Percentiles rank a stretch among this genome's conserved stretches.
Conservation (phyloP, 2,113 vertebrate genomes). For the Nannobrachium achirus region DNA sequence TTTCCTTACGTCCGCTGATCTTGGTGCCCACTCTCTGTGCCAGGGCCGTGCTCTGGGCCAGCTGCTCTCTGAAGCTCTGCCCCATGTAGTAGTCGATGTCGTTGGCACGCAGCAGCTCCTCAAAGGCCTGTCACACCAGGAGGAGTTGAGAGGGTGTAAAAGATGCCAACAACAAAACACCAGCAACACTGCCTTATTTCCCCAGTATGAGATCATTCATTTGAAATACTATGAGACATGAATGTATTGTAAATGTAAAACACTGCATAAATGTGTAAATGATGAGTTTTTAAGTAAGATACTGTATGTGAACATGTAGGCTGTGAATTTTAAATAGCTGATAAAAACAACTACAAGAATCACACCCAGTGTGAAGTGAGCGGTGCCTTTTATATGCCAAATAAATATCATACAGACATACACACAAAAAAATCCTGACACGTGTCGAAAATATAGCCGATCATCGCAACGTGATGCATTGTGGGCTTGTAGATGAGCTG, state of each 20-base stretch:
- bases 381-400: no score
- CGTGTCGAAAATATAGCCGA: no score
- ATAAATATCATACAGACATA: no score
- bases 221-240: background rate
- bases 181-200: background rate
- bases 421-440: no score
- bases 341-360: no score
- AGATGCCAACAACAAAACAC: background rate
- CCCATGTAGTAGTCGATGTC: constrained; percentile 97
- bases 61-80: constrained; percentile 91
- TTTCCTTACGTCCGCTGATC: constrained; percentile 85
- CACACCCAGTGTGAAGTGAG: no score
- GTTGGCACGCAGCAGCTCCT: constrained; percentile 91
- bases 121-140: constrained; percentile 79
- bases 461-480: no score
- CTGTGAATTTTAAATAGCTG: no score
- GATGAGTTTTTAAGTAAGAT: background rate
- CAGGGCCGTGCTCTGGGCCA: constrained; percentile 86
- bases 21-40: constrained; percentile 85
- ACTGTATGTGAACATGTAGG: no score
- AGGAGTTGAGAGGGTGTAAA: background rate
- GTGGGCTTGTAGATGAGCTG: no score
- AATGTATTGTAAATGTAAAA: background rate
- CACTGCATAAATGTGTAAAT: no score
- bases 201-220: background rate